Evolutionary conservation across 2,113 vertebrate species (phyloP), one percentile per base, ranked within the genome.

Genomic region (Nannobrachium achirus): DNA sequence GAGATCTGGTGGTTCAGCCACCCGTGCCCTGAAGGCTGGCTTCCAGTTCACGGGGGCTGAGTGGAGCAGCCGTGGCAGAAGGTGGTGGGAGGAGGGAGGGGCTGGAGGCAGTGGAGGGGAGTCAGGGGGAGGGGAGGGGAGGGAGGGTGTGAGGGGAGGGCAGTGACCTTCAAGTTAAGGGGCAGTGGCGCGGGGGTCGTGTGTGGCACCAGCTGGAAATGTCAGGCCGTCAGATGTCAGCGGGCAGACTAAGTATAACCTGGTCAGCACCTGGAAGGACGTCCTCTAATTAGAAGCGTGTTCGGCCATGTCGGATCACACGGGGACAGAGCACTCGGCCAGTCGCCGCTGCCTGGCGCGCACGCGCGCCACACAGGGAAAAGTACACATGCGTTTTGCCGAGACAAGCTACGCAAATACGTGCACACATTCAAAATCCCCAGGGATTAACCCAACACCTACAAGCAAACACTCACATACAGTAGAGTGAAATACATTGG

Each of bases 241-340:
- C 76, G 78, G 89, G 87, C 84, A 86, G 76, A 87, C 89, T 86
- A 88, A 89, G 88, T 87, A 88, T 88, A 92, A 92, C 87, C 84
- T 88, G 91, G 90, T 91, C 89, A 88, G 91, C 91, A 92, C 92
- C 90, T 91, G 91, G 89, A 92, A 92, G 90, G 91, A 92, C 88
- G 91, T 92, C 90, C 90, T 92, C 90, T 93, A 93, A 93, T 92
- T 92, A 93, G 88, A 84, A 91, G 86, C 82, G 82, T 93, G 93
- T 92, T 88, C 77, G 87, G 89, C 89, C 84, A 82, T 92, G 91
- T 92, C 70, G 87, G 89, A 91, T 91, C 92, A 92, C 88, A 89
- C 88, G 82, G 87, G 88, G 80, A 89, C 87, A 91, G 86, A 52
- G 63, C 78, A 83, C 79, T 86, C 82, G 77, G 83, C 75, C 18